Conservation (phyloP, 2,888 invertebrate species). For the Argyresthia goedartella region DNA sequence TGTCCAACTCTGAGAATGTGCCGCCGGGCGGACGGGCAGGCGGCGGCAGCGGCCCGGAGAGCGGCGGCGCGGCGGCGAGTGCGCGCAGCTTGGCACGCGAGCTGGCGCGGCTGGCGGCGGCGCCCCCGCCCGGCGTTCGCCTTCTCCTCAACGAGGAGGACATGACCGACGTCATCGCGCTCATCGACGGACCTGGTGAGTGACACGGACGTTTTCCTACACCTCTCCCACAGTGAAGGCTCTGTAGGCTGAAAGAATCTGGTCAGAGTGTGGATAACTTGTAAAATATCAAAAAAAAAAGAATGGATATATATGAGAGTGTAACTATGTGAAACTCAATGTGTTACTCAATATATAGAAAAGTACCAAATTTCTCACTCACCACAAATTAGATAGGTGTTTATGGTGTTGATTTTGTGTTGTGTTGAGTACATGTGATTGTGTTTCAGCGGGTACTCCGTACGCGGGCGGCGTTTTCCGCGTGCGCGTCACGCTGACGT, state of each 20-base stretch:
- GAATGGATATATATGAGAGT: not conserved
- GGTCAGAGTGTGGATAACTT: not conserved
- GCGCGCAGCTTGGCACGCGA: constrained; percentile 91
- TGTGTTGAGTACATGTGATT: no score
- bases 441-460: constrained; percentile 84
- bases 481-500: constrained; percentile 89
- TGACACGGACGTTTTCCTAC: no score
- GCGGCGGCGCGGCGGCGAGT: no score
- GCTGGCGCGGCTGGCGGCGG: constrained; percentile 84
- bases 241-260: not conserved
- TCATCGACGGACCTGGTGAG: constrained; percentile 86
- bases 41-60: constrained; percentile 17
- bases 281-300: not conserved
- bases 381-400: no score
- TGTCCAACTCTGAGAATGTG: constrained; percentile 94
- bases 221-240: not conserved
- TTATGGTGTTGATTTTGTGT: no score
- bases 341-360: no score
- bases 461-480: constrained; percentile 91
- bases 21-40: constrained; percentile 91
- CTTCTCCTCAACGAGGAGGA: constrained; percentile 92
- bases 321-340: no score
- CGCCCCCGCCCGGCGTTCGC: constrained; percentile 93
- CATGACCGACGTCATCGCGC: constrained; percentile 93
- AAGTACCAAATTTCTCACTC: no score